Conservation (phyloP, 1,140 invertebrate genomes). For the Babylonia areolata region DNA sequence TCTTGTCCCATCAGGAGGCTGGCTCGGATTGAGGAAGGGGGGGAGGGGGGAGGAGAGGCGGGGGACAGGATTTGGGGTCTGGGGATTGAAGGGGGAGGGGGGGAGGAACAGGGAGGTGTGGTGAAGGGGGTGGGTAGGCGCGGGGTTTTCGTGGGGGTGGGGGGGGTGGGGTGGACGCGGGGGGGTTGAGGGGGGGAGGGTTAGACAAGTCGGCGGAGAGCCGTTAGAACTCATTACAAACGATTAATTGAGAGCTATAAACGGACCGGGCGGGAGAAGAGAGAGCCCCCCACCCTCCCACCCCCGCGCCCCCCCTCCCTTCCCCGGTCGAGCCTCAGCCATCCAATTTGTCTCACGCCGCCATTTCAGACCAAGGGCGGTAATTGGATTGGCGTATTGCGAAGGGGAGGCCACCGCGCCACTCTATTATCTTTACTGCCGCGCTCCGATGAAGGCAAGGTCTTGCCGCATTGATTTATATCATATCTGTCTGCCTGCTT, state of each 20-base stretch:
- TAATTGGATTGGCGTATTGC: constrained; percentile 11
- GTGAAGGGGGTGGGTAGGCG: background rate
- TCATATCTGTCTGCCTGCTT: background rate
- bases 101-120: background rate
- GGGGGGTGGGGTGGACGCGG: background rate
- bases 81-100: background rate
- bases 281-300: background rate
- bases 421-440: constrained; percentile 8
- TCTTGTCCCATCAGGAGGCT: too few species aligned
- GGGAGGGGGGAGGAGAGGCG: too few species aligned
- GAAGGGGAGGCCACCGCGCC: background rate
- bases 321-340: too few species aligned
- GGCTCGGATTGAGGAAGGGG: too few species aligned
- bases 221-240: background rate
- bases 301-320: too few species aligned
- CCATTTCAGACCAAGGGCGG: constrained; percentile 1
- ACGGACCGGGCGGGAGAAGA: too few species aligned
- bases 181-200: background rate
- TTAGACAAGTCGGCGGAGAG: background rate
- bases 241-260: constrained; percentile 8
- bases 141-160: background rate
- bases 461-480: background rate
- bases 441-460: background rate
- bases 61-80: too few species aligned
- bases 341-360: constrained; percentile 2